Evolutionary conservation across 2,888 invertebrate species (phyloP).

Genomic region (Malthinus seriepunctatus): DNA sequence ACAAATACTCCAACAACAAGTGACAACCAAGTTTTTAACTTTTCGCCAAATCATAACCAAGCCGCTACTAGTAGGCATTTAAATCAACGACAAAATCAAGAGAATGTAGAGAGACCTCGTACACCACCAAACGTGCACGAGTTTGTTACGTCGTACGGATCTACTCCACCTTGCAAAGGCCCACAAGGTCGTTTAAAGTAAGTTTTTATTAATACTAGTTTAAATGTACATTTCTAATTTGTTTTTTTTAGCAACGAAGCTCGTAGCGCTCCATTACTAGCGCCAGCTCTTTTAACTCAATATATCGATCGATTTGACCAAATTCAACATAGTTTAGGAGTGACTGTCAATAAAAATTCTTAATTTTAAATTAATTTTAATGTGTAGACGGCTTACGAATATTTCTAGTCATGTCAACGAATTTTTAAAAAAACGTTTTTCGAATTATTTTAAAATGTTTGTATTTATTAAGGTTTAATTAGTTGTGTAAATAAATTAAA

Average conservation of each 20-base stretch:
- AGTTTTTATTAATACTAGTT: too few species aligned
- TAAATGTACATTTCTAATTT: too few species aligned
- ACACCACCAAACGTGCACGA: constrained; percentile 6
- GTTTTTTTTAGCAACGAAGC: background rate
- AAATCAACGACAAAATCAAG: too few species aligned
- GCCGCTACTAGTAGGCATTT: too few species aligned
- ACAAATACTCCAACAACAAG: too few species aligned
- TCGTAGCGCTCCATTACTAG: constrained; percentile 10
- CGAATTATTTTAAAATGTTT: background rate
- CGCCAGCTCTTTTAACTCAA: constrained; percentile 48
- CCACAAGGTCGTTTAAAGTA: background rate
- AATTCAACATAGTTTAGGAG: constrained; percentile 49
- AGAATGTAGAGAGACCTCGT: background rate
- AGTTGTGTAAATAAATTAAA: too few species aligned
- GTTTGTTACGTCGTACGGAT: constrained; percentile 39
- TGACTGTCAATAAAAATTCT: constrained; percentile 29
- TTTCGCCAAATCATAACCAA: too few species aligned
- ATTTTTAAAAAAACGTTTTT: background rate
- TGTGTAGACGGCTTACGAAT: background rate
- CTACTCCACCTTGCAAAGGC: constrained; percentile 47
- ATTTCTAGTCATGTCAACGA: constrained; percentile 1
- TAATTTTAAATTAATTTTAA: constrained; percentile 4
- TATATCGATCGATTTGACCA: constrained; percentile 50
- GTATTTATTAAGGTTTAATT: background rate
- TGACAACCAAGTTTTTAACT: too few species aligned